These are phyloP conservation scores for Phoxinus dragarum DNA, from an alignment of 2,797 vertebrate species.

Conservation along the genomic window DNA sequence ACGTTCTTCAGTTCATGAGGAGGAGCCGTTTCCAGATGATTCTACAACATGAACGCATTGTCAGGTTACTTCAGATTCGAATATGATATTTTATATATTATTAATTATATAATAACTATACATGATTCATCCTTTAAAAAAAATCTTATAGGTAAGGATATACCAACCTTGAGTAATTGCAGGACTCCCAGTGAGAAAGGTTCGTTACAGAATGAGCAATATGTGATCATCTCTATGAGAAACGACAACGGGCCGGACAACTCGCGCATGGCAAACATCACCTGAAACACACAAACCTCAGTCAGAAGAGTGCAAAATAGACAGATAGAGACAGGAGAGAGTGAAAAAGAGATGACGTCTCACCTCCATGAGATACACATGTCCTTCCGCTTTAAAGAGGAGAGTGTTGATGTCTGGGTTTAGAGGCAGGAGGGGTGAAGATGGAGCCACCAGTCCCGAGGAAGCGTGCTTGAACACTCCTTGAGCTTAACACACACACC, in stretches of 20 bases:
- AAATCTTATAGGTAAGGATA: too few species aligned
- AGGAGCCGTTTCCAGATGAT: slow-evolving; percentile 93
- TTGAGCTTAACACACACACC: slow-evolving; percentile 77
- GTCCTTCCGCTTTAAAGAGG: slow-evolving; percentile 92
- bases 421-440: slow-evolving; percentile 83
- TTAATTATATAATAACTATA: background rate
- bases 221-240: slow-evolving; percentile 95
- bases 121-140: too few species aligned
- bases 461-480: slow-evolving; percentile 82
- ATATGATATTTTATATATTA: background rate
- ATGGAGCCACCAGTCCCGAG: slow-evolving; percentile 73
- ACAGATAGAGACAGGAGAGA: background rate
- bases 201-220: slow-evolving; percentile 94
- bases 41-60: slow-evolving; percentile 71
- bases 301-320: background rate
- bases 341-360: background rate
- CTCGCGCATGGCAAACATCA: slow-evolving; percentile 96
- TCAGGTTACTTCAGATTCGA: background rate
- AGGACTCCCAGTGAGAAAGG: slow-evolving; percentile 91
- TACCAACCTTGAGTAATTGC: slow-evolving; percentile 91
- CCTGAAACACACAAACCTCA: slow-evolving; percentile 72
- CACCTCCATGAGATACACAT: slow-evolving; percentile 95
- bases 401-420: slow-evolving; percentile 90
- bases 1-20: slow-evolving; percentile 97
- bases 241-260: slow-evolving; percentile 87